A percentile compares a stretch with the other conserved stretches of the same genome.
Conservation (phyloP, 1,140 invertebrate species). For the Solenopsis invicta region DNA sequence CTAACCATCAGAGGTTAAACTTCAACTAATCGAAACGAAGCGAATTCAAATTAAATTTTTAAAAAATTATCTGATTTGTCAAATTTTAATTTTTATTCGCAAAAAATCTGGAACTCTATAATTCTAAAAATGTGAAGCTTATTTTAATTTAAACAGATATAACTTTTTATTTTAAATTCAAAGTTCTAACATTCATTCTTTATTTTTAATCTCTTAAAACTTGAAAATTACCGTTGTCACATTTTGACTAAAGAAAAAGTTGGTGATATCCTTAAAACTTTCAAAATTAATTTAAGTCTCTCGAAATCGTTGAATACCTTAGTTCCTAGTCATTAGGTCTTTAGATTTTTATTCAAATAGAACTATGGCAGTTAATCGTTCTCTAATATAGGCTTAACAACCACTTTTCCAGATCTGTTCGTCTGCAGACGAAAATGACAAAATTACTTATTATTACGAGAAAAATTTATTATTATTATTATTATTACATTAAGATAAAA, state of each 20-base stretch:
- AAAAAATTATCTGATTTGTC: no score
- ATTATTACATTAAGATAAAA: not conserved
- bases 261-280: no score
- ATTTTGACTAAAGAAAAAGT: not conserved
- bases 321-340: constrained; percentile 3
- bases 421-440: not conserved
- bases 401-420: not conserved
- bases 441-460: constrained; percentile 2
- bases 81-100: no score
- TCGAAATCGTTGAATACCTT: not conserved
- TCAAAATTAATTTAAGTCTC: not conserved
- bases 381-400: no score
- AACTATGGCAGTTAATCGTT: constrained; percentile 41
- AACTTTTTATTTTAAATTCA: not conserved
- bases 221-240: not conserved
- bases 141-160: not conserved
- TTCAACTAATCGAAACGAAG: no score
- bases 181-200: not conserved
- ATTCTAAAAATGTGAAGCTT: not conserved
- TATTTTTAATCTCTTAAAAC: not conserved
- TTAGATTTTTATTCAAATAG: constrained; percentile 21
- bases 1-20: no score
- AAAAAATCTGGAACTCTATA: not conserved
- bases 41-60: no score
- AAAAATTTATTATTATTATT: constrained; percentile 8